Evolutionary conservation across 2,113 vertebrate species (phyloP).

Genomic region (Aptenodytes forsteri): DNA sequence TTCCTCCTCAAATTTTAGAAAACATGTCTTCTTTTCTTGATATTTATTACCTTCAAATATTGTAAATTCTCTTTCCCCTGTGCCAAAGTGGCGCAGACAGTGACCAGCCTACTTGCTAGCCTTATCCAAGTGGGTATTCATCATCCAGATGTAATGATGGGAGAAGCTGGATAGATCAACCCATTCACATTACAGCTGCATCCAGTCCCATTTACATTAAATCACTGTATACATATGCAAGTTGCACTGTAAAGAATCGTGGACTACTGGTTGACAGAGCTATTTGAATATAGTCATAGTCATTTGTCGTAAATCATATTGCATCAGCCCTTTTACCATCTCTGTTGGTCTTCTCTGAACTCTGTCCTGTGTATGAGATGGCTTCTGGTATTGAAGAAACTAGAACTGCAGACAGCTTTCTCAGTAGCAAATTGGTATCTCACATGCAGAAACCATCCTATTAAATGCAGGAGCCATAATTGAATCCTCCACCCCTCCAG

Average conservation of each 20-base stretch:
- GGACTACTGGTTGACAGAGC: not conserved
- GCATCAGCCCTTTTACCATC: not conserved
- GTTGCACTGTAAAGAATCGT: not conserved
- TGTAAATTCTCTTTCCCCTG: fast-evolving
- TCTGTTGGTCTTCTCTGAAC: not conserved
- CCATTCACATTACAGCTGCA: not conserved
- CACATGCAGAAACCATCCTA: not conserved
- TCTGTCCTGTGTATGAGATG: not conserved
- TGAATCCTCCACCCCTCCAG: not conserved
- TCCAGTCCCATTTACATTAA: not conserved
- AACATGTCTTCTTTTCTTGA: not conserved
- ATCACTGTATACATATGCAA: not conserved
- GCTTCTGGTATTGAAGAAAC: not conserved
- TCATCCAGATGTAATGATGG: not conserved
- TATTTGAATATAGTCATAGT: not conserved
- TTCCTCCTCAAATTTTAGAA: not conserved
- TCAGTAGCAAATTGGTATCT: not conserved
- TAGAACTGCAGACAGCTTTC: not conserved
- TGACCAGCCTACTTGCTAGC: not conserved
- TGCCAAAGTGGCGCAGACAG: not conserved
- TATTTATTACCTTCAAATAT: not conserved
- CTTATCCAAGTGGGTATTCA: not conserved
- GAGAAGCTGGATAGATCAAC: not conserved
- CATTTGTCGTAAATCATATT: not conserved
- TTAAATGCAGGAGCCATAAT: not conserved